These are phyloP conservation scores for Tigriopus japonicus DNA, from an alignment of 1,140 invertebrate species.

Conservation along the genomic window DNA sequence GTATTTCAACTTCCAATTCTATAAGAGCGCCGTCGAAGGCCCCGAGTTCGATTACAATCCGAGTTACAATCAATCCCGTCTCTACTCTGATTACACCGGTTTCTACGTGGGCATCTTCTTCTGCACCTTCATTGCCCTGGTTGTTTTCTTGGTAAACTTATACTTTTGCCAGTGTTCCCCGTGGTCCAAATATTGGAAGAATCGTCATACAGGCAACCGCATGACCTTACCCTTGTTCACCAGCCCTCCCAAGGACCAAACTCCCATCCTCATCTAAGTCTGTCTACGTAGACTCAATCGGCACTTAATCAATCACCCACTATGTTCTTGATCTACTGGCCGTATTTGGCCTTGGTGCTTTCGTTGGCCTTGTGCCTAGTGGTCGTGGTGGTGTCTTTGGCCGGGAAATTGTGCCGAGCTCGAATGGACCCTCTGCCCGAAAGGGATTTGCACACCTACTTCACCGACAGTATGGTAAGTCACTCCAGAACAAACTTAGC, in stretches of 20 bases:
- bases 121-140: neutral
- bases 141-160: constrained; percentile 5
- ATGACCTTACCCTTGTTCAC: constrained; percentile 3
- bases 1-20: neutral
- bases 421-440: neutral
- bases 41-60: constrained; percentile 12
- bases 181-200: constrained; percentile 4
- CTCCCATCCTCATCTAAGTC: constrained; percentile 1
- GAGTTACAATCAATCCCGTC: constrained; percentile 7
- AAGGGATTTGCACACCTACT: constrained; percentile 1
- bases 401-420: neutral
- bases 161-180: neutral
- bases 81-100: constrained; percentile 9
- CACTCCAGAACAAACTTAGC: too few species aligned
- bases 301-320: neutral
- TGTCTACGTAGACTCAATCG: neutral
- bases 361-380: neutral
- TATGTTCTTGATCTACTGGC: constrained; percentile 10
- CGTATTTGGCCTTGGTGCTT: neutral
- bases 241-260: constrained; percentile 8
- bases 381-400: neutral
- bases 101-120: constrained; percentile 13
- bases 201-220: constrained; percentile 4
- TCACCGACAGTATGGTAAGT: neutral
- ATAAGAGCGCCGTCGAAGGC: constrained; percentile 7